Percentiles rank a stretch among this genome's conserved stretches.
These are phyloP conservation scores for Diadophis punctatus DNA, from an alignment of 2,113 vertebrate genomes.

Conservation along the genomic window DNA sequence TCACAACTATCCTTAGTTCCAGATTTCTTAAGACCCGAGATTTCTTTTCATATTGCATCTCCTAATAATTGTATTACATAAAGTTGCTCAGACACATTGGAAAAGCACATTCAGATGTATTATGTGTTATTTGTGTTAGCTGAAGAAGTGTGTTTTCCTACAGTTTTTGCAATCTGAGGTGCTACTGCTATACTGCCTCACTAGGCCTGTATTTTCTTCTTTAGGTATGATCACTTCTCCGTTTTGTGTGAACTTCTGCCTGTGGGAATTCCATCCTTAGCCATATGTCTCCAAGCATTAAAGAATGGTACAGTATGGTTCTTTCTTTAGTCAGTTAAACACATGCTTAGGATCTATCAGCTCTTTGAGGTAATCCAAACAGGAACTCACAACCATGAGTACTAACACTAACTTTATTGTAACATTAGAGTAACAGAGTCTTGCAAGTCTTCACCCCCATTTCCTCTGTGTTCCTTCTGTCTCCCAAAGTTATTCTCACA, in stretches of 20 bases:
- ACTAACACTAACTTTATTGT: not conserved
- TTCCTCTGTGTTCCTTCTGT: not conserved
- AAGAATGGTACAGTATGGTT: constrained; percentile 69
- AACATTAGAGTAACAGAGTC: not conserved
- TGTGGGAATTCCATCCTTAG: constrained; percentile 84
- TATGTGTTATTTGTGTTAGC: not conserved
- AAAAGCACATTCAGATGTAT: not conserved
- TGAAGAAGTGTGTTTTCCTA: not conserved
- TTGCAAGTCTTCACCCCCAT: not conserved
- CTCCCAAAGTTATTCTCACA: not conserved
- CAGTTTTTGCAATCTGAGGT: not conserved
- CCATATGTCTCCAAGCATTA: constrained; percentile 82
- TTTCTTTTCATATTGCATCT: not conserved
- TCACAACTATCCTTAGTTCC: not conserved
- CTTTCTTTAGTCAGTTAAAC: constrained; percentile 8
- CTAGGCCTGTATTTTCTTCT: constrained; percentile 13
- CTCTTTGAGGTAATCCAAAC: not conserved
- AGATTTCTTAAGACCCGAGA: not conserved
- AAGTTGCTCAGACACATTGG: not conserved
- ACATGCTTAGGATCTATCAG: not conserved
- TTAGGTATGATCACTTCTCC: constrained; percentile 92
- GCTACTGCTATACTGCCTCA: not conserved
- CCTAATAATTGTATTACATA: not conserved
- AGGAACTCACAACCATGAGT: not conserved
- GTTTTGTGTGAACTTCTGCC: constrained; percentile 94